Conservation (phyloP, 2,888 invertebrate species). For the Acleris emargana region DNA sequence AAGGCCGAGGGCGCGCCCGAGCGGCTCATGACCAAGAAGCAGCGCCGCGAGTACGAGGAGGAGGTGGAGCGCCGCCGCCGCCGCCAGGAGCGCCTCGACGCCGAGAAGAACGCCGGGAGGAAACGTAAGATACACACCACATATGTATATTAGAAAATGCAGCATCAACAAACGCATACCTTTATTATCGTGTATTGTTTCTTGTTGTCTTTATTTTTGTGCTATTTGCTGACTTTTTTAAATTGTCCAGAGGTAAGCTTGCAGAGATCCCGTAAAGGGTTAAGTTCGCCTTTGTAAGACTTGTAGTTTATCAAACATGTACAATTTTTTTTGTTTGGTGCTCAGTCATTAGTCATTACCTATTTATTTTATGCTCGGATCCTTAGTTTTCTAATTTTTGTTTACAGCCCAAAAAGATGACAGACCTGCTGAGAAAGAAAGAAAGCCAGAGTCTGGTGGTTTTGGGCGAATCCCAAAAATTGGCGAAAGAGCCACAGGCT, state of each 20-base stretch:
- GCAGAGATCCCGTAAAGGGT: too few species aligned
- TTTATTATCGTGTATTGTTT: too few species aligned
- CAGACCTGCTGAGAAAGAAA: conserved; percentile 60
- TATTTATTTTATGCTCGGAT: not conserved
- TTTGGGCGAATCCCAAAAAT: conserved; percentile 83
- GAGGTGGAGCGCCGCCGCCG: conserved; percentile 86
- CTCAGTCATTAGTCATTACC: too few species aligned
- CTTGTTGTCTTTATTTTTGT: too few species aligned
- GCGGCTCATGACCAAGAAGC: conserved; percentile 91
- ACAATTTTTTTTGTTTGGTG: too few species aligned
- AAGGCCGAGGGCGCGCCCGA: conserved; percentile 85
- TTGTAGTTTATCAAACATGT: too few species aligned
- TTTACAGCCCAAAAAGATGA: conserved; percentile 62
- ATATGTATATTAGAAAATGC: not conserved
- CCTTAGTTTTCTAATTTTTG: conserved; percentile 34
- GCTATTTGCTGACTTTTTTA: too few species aligned
- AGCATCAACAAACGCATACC: too few species aligned
- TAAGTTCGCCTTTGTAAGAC: too few species aligned
- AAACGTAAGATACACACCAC: conserved; percentile 52
- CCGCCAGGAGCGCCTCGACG: conserved; percentile 68
- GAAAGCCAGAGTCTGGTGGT: conserved; percentile 58
- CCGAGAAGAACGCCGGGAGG: conserved; percentile 54
- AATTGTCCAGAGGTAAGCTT: too few species aligned
- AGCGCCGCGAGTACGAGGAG: conserved; percentile 89
- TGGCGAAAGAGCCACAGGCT: conserved; percentile 54